Conservation (phyloP, 2,888 invertebrate genomes). For the Noctua fimbriata region DNA sequence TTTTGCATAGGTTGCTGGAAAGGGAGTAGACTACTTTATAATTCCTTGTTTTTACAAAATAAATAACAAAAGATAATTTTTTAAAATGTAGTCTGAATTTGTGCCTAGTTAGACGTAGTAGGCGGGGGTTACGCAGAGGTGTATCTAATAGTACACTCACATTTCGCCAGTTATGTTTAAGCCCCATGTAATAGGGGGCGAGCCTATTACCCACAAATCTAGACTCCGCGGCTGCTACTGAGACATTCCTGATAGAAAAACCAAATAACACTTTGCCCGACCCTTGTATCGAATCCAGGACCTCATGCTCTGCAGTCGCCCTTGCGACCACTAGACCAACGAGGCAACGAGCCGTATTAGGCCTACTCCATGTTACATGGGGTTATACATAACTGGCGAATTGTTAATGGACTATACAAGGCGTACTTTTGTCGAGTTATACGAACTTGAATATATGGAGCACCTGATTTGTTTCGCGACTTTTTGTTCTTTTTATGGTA, state of each 20-base stretch:
- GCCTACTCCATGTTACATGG: not conserved
- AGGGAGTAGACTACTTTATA: slow-evolving; percentile 24
- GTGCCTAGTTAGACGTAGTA: not conserved
- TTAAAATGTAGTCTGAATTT: not conserved
- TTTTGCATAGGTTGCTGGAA: slow-evolving; percentile 43
- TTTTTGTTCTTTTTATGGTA: not conserved
- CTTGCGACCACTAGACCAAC: too few relatives aligned
- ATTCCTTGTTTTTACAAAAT: not conserved
- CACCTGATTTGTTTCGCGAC: not conserved
- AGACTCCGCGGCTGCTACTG: too few relatives aligned
- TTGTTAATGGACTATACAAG: not conserved
- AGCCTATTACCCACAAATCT: too few relatives aligned
- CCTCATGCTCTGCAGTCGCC: too few relatives aligned
- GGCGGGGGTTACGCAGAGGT: too few relatives aligned
- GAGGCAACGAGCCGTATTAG: not conserved
- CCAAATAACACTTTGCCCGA: too few relatives aligned
- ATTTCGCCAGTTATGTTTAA: too few relatives aligned
- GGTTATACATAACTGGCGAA: not conserved
- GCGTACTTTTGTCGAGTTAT: not conserved
- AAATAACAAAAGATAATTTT: not conserved
- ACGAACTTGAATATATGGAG: not conserved
- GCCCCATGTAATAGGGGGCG: too few relatives aligned
- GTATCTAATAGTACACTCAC: too few relatives aligned
- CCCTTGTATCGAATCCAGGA: too few relatives aligned
- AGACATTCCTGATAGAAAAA: too few relatives aligned